Conservation (phyloP, 1,140 invertebrate genomes). For the Onthophagus taurus region DNA sequence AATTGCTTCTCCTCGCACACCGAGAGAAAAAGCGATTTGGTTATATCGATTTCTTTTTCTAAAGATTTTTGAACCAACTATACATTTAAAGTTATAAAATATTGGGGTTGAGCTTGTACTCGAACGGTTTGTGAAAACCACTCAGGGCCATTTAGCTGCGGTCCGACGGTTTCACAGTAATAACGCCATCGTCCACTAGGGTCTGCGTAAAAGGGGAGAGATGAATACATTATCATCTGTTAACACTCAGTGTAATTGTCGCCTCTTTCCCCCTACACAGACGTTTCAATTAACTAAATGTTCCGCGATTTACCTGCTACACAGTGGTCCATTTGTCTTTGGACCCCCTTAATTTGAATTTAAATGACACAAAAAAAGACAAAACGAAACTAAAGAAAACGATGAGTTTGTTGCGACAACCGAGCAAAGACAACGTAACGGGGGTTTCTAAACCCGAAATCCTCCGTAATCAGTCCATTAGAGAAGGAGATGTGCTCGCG, state of each 20-base stretch:
- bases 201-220: conserved; percentile 11
- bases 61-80: no score
- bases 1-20: no score
- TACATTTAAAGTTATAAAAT: no score
- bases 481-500: conserved; percentile 27
- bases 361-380: conserved; percentile 19
- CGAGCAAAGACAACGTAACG: no score
- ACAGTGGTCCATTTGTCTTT: conserved; percentile 26
- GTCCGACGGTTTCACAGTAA: no score
- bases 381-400: neutral
- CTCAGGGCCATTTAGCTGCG: no score
- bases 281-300: conserved; percentile 38
- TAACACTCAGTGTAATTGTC: conserved; percentile 37
- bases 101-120: no score
- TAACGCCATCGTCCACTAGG: no score
- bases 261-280: conserved; percentile 14
- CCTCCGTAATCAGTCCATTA: conserved; percentile 35
- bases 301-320: conserved; percentile 32
- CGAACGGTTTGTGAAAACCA: no score
- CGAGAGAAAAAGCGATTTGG: no score
- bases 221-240: conserved; percentile 35
- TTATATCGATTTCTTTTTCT: no score
- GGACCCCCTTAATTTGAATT: conserved; percentile 29
- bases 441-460: conserved; percentile 26
- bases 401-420: neutral